Base-by-base conservation (phyloP, 2,888 invertebrate genomes). In the Rhabditoides inermis region DNA sequence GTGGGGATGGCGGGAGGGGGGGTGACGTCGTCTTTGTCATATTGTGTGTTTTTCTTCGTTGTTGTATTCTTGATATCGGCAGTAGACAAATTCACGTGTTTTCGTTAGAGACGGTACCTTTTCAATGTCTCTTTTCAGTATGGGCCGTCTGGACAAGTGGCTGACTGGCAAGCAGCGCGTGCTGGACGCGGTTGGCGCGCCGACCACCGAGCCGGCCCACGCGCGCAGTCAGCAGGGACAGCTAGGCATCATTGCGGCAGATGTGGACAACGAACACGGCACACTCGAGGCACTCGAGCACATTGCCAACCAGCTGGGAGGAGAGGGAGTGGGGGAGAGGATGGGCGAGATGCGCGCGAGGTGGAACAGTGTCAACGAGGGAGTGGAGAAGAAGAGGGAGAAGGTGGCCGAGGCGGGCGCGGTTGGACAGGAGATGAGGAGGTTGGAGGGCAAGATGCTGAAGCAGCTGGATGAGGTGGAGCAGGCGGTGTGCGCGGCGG, bases 171-270 rank as follows among this genome's bases (percentile, higher is more conserved):
- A 95, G 79, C 91, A 92, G 72, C 86, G 89, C 68, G 92, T 95
- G 91, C 82, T 95, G 79, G 85, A 87, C 0, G 92, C 91, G 0
- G 81, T 95, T 0, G 94, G 94, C 20, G 92, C 92, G 0, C 90
- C 95, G 71, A 90, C 91, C 0, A 88, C 90, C 0, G 94, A 95
- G 78, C 89, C 91, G 0, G 83, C 90, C 50, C 88, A 92, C 0
- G 60, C 55, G 2, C 53, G 56, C 32, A 30, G 49, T 1, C 61
- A 63, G 44, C 47, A 44, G 10, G 58, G 53, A 45, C 66, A 66
- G 49, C 45, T 66, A 25, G 42, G 6, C 41, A 90, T 94, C 0
- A 82, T 95, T 45, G 84, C 91, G 56, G 94, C 94, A 77, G 94
- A 95, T 80, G 88, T 92, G 82, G 84, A 88, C 55, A 85, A 87